Evolutionary conservation across 1,140 invertebrate genomes (phyloP).

Genomic region (Gonatopus flavifemur): DNA sequence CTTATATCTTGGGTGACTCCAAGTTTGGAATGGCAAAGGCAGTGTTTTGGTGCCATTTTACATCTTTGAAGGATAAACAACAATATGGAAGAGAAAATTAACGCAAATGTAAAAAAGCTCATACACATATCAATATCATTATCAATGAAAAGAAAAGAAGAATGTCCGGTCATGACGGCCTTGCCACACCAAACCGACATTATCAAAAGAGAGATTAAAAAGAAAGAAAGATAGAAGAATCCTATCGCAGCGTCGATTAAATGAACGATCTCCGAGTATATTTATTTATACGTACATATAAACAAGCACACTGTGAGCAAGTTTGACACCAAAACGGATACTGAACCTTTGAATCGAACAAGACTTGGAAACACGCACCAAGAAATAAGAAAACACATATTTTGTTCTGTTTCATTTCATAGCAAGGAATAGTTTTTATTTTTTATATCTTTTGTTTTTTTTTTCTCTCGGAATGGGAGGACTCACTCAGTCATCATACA

Average conservation of each 20-base stretch:
- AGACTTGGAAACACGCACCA: conserved; percentile 60
- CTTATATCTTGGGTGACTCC: conserved; percentile 62
- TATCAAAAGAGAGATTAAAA: no score
- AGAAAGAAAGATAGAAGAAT: conserved; percentile 28
- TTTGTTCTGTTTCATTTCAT: no score
- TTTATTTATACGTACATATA: conserved; percentile 43
- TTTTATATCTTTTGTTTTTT: conserved; percentile 54
- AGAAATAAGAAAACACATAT: conserved; percentile 59
- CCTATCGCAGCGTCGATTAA: conserved; percentile 7
- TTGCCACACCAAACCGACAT: conserved; percentile 62
- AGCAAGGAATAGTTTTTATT: conserved; percentile 57
- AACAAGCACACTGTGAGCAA: conserved; percentile 64
- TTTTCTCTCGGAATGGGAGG: conserved; percentile 49
- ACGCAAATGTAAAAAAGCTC: no score
- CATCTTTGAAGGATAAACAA: no score
- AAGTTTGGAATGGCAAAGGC: conserved; percentile 67
- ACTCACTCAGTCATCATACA: conserved; percentile 56
- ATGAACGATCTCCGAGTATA: conserved; percentile 13
- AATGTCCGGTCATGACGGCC: conserved; percentile 57
- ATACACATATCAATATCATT: no score
- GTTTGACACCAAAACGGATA: conserved; percentile 66
- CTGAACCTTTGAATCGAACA: conserved; percentile 61
- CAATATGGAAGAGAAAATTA: conserved; percentile 6
- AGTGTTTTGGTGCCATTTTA: conserved; percentile 74
- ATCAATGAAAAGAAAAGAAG: conserved; percentile 16